Base-by-base conservation (phyloP, 2,113 vertebrate genomes). In the Carassius auratus region DNA sequence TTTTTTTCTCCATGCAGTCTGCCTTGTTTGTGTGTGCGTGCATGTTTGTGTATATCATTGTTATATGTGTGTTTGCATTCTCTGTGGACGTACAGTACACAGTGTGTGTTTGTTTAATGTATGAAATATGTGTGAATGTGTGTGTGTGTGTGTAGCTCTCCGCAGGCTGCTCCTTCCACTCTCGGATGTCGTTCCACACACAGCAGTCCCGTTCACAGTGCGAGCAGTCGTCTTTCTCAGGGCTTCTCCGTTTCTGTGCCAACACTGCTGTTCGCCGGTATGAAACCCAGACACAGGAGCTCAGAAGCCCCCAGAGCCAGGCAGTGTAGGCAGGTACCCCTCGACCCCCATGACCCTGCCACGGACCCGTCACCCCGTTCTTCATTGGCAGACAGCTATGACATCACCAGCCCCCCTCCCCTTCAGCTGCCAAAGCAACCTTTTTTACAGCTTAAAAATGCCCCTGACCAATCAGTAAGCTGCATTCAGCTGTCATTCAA, bases 211-310 rank as follows among this genome's bases (percentile, higher is more conserved):
- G 96, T 99, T 96, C 98, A 99, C 95, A 96, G 96, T 91, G 97
- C 97, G 94, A 95, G 97, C 96, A 97, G 97, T 92, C 97, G 98
- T 93, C 97, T 99, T 94, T 97, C 97, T 96, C 98, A 99, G 97
- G 98, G 97, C 97, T 99, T 99, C 97, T 99, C 98, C 97, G 96
- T 99, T 95, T 99, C 98, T 96, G 98, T 99, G 93, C 98, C 98
- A 95, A 99, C 98, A 92, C 98, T 99, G 97, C 96, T 99, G 96
- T 99, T 98, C 92, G 96, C 97, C 95, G 98, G 98, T 99, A 99
- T 91, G 96, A 96, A 96, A 94, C 95, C 93, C 82, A 84, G 81
- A 86, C 85, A 86, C 81, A 86, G 87, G 85, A 87, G 84, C 86
- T 86, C 85, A 86, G 77, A 89, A 64, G 83, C 76, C 83, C 78